Evolutionary conservation across 2,888 invertebrate genomes (phyloP).

Genomic region (Tortrix viridana): DNA sequence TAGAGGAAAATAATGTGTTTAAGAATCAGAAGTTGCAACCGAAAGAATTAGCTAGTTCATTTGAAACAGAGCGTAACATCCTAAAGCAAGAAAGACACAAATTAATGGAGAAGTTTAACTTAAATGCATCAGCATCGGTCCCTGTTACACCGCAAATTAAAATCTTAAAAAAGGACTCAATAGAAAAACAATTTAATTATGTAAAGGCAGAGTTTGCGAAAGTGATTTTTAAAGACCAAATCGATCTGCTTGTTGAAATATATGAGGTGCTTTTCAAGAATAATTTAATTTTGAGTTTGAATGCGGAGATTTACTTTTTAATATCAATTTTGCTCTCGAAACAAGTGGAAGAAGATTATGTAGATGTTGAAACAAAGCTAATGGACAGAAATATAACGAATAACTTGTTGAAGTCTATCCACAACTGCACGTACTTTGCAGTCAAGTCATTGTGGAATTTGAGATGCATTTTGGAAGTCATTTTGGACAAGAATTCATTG

Average conservation of each 20-base stretch:
- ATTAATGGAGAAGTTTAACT: constrained; percentile 76
- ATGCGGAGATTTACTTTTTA: constrained; percentile 88
- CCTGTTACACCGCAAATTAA: constrained; percentile 61
- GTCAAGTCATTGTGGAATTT: constrained; percentile 86
- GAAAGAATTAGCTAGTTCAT: constrained; percentile 61
- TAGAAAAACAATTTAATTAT: constrained; percentile 55
- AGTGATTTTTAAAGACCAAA: constrained; percentile 76
- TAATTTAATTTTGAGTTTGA: constrained; percentile 86
- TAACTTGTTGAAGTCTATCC: constrained; percentile 63
- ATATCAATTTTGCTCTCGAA: constrained; percentile 86
- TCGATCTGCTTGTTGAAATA: constrained; percentile 83
- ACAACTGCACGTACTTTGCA: constrained; percentile 92
- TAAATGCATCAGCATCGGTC: constrained; percentile 59
- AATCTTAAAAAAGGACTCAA: constrained; percentile 59
- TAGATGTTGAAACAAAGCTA: constrained; percentile 50
- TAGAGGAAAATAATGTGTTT: constrained; percentile 71
- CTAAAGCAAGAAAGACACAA: constrained; percentile 75
- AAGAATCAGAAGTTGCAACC: constrained; percentile 64
- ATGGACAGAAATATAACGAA: constrained; percentile 41
- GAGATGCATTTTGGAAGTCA: constrained; percentile 78
- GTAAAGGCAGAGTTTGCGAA: constrained; percentile 69
- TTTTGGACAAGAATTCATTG: constrained; percentile 86
- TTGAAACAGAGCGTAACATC: constrained; percentile 71
- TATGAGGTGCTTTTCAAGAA: constrained; percentile 85
- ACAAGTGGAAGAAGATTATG: constrained; percentile 68